Base-by-base conservation (phyloP, 2,888 invertebrate species). In the Oligia latruncula region DNA sequence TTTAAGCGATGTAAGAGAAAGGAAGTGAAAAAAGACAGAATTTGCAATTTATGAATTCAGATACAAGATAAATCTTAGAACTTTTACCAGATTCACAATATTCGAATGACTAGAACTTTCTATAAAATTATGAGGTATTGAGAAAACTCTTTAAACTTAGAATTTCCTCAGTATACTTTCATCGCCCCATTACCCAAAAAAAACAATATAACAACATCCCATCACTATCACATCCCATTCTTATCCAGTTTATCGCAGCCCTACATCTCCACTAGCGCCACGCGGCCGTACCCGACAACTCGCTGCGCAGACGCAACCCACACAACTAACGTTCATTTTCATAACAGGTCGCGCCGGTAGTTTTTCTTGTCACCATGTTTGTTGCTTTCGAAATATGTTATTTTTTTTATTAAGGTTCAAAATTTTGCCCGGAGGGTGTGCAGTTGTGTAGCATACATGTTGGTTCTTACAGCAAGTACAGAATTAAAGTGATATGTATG, bases 261-360 rank as follows among this genome's bases (percentile, higher is more conserved):
- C 23, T 74, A 75, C 68, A n/a, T 11, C 23, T 1, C 35, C 43
- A 76, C 83, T 74, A 78, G 83, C 81, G 78, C 84, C 71, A 60
- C 71, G 75, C 60, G 71, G 75, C 74, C 20, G 23, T 70, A 43
- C 23, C 46, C 71, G 43, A 68, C 78, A 82, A 86, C 81, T 76
- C 55, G 70, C 68, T 70, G 77, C 83, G 78, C 78, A 46, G 75
- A 64, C 82, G 77, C 88, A 77, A 86, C 90, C 90, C 89, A 90
- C 90, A 90, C 90, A 78, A 66, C 88, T 68, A 83, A 83, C 67
- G 79, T 85, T 89, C 83, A 90, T 90, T 90, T 90, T 90, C 90
- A 90, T 90, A 90, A 90, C 90, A 82, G 90, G 90, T 90, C 86
- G 75, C 85, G 76, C 88, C 84, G 81, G 81, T 86, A 71, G 81